phyloP scores from a whole-genome alignment of 2,888 invertebrate genomes.

The Acleris holmiana region DNA sequence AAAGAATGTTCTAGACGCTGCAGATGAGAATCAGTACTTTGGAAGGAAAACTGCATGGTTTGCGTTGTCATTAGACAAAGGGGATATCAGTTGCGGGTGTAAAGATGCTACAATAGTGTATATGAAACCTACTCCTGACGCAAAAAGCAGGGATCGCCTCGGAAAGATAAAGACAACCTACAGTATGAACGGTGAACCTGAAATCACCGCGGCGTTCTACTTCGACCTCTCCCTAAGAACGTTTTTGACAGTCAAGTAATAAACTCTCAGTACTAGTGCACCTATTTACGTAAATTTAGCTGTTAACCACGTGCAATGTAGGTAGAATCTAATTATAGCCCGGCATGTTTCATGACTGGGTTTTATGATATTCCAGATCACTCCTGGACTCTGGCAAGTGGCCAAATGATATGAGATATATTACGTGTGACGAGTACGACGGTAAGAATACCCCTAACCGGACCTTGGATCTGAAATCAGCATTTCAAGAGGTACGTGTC shows the following conservation, averaged over 20 bases:
- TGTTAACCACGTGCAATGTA: constrained; percentile 60
- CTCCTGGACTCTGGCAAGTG: constrained; percentile 89
- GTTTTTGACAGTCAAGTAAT: constrained; percentile 89
- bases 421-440: constrained; percentile 91
- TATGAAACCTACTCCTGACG: constrained; percentile 88
- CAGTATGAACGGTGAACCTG: constrained; percentile 88
- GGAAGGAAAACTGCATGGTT: constrained; percentile 95
- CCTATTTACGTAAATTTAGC: constrained; percentile 50
- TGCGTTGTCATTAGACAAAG: constrained; percentile 90
- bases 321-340: constrained; percentile 68
- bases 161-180: constrained; percentile 89
- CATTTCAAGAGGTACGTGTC: constrained; percentile 86
- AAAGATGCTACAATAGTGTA: constrained; percentile 91
- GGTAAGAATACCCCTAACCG: constrained; percentile 90
- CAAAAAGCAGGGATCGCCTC: constrained; percentile 87
- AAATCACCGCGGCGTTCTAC: constrained; percentile 93
- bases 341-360: constrained; percentile 71
- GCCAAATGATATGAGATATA: constrained; percentile 89
- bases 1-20: constrained; percentile 87
- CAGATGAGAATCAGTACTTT: constrained; percentile 90
- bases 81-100: constrained; percentile 89
- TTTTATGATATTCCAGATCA: constrained; percentile 84
- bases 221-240: constrained; percentile 92
- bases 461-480: constrained; percentile 87
- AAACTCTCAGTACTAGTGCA: constrained; percentile 61